Evolutionary conservation across 1,140 invertebrate genomes (phyloP).

Genomic region (Drosophila pectinifera): DNA sequence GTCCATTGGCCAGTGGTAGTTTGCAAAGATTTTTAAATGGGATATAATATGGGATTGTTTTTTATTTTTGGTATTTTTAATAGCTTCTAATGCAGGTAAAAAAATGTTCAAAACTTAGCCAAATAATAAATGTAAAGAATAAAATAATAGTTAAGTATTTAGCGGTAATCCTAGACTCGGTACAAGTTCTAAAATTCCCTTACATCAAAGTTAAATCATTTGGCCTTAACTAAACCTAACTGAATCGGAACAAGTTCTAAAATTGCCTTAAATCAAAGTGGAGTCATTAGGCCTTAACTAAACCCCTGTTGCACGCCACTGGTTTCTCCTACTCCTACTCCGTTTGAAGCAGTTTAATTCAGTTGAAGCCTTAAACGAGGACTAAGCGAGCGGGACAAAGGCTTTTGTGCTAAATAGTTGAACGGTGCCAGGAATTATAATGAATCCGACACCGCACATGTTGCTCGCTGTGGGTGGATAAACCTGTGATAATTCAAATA

Average conservation of each 20-base stretch:
- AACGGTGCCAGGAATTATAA: conserved; percentile 58
- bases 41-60: not conserved
- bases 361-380: conserved; percentile 42
- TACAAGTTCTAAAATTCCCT: not conserved
- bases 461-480: conserved; percentile 32
- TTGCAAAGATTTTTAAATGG: not conserved
- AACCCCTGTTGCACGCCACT: not conserved
- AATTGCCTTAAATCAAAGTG: not conserved
- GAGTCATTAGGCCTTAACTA: not conserved
- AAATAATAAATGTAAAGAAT: no score
- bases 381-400: conserved; percentile 51
- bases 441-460: conserved; percentile 57
- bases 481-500: conserved; percentile 79
- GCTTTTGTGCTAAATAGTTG: conserved; percentile 55
- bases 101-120: no score
- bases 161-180: no score
- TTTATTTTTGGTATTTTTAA: no score
- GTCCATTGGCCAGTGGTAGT: not conserved
- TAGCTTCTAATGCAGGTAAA: no score
- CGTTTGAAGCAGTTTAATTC: conserved; percentile 48
- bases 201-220: not conserved
- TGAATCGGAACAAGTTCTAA: not conserved
- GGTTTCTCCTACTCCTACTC: not conserved
- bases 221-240: not conserved
- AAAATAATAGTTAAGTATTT: no score